Percentiles rank a stretch among this genome's conserved stretches.
Evolutionary conservation across 2,113 vertebrate species (phyloP).

Genomic region (Ptilorrhoa leucosticta): DNA sequence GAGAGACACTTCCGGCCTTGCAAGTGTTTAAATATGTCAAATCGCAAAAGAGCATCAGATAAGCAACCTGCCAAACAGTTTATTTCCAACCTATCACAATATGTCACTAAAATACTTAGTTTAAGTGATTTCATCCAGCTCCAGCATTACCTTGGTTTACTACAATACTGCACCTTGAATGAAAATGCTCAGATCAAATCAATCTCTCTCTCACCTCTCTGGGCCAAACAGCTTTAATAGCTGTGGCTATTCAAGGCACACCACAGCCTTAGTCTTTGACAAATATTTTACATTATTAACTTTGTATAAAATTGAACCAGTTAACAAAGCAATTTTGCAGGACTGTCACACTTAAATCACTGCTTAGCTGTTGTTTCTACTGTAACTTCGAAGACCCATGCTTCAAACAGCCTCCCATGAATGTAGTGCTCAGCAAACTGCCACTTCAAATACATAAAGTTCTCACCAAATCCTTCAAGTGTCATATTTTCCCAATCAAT

Average conservation of each 20-base stretch:
- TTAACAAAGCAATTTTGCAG: neutral
- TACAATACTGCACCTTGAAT: neutral
- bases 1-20: too few species aligned
- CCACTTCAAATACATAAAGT: neutral
- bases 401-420: neutral
- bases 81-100: too few species aligned
- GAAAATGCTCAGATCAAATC: neutral
- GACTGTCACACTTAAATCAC: neutral
- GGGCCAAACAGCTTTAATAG: neutral
- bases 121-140: neutral
- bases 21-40: too few species aligned
- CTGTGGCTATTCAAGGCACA: neutral
- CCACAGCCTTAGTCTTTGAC: accelerated
- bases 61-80: too few species aligned
- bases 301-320: neutral
- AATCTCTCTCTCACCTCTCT: neutral
- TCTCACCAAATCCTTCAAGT: neutral
- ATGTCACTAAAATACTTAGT: neutral
- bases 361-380: neutral
- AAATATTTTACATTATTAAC: neutral
- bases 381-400: neutral
- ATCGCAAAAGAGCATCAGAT: too few species aligned
- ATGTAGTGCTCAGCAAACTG: neutral
- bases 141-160: neutral
- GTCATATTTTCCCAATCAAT: neutral